phyloP scores from a whole-genome alignment of 2,113 vertebrate species.

The Azemiops feae region DNA sequence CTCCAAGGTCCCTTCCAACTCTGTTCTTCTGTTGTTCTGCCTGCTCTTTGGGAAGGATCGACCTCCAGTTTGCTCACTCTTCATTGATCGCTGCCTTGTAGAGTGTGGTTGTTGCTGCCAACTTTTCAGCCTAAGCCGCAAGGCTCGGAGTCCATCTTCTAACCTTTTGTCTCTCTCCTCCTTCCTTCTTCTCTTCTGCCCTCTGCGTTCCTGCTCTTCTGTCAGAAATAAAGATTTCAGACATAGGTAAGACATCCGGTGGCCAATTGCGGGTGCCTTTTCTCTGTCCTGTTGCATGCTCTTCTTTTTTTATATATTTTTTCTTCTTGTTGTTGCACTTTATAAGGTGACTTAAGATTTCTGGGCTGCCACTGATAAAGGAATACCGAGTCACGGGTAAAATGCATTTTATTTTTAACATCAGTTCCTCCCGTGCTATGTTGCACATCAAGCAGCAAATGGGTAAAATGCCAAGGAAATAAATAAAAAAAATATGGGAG shows the following conservation, averaged over 20 bases:
- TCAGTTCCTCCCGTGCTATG: neutral
- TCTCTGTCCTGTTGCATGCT: conserved; percentile 70
- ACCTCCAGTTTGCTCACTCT: conserved; percentile 69
- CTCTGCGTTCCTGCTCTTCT: conserved; percentile 81
- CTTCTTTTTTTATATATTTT: conserved; percentile 2
- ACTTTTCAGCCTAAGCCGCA: conserved; percentile 77
- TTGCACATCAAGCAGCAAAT: neutral
- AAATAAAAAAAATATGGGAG: neutral
- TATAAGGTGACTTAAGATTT: neutral
- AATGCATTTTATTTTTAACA: neutral
- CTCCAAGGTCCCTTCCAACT: too few relatives aligned
- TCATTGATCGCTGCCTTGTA: conserved; percentile 72
- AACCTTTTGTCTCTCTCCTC: conserved; percentile 78
- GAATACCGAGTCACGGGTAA: neutral
- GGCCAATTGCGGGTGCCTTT: conserved; percentile 63
- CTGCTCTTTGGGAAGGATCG: conserved; percentile 67
- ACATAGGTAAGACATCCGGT: conserved; percentile 93
- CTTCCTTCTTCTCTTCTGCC: conserved; percentile 76
- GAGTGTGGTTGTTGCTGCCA: conserved; percentile 70
- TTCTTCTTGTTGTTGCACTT: neutral
- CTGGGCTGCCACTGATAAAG: neutral
- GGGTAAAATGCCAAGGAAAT: neutral
- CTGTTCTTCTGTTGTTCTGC: neutral
- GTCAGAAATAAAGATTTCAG: conserved; percentile 99
- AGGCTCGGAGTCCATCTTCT: conserved; percentile 72